Conservation (phyloP, 2,113 vertebrate genomes). For the Upupa epops region DNA sequence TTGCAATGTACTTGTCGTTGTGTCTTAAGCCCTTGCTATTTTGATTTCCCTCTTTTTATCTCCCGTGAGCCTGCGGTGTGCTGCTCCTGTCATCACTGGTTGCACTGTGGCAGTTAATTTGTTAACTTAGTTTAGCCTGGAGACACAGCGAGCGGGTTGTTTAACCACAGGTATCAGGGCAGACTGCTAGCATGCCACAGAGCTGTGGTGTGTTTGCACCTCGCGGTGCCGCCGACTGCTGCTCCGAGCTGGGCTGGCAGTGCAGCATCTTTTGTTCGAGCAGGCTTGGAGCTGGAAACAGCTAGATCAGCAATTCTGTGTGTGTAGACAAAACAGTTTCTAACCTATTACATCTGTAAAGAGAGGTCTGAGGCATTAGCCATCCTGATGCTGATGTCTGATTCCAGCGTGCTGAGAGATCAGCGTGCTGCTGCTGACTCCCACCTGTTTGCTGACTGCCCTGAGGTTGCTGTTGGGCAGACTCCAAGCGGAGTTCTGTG, state of each 20-base stretch:
- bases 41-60: no score
- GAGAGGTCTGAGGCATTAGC: background rate
- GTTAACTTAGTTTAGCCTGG: constrained; percentile 18
- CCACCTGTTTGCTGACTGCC: background rate
- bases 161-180: background rate
- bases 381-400: background rate
- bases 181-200: background rate
- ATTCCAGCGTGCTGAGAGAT: background rate
- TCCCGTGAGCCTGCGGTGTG: background rate
- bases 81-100: background rate
- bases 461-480: background rate
- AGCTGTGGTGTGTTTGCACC: background rate
- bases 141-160: background rate
- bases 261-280: background rate
- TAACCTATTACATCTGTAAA: background rate
- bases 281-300: background rate
- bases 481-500: background rate
- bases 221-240: background rate
- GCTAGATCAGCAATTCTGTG: background rate
- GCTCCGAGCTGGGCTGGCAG: background rate
- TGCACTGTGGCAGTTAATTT: background rate
- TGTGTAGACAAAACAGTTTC: background rate
- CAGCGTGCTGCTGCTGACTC: background rate
- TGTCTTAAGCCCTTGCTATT: background rate
- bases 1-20: background rate